Percentiles rank a stretch among this genome's conserved stretches.
phyloP scores from a whole-genome alignment of 2,113 vertebrate species.

The Loxodonta africana region DNA sequence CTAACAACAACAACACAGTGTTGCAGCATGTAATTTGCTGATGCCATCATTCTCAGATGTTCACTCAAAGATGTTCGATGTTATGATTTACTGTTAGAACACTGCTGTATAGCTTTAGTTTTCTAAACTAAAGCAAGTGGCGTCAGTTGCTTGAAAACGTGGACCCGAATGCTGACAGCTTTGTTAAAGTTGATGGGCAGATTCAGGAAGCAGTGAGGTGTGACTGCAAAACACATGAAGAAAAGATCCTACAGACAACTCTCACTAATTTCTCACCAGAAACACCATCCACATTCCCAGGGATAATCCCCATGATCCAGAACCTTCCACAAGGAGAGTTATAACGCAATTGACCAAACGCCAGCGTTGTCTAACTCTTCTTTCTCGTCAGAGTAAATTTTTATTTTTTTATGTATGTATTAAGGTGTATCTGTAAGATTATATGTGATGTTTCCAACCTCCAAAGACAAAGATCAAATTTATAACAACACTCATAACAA shows the following conservation, averaged over 20 bases:
- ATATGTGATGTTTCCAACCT: too few species aligned
- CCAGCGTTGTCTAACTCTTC: too few species aligned
- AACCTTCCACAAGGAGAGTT: not conserved
- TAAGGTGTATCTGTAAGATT: too few species aligned
- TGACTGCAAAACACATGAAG: not conserved
- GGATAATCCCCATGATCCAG: not conserved
- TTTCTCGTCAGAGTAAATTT: not conserved
- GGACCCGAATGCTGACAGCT: not conserved
- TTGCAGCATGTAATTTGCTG: not conserved
- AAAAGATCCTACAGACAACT: not conserved
- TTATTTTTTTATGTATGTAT: not conserved
- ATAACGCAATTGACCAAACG: not conserved
- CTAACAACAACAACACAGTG: too few species aligned
- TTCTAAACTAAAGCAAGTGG: not conserved
- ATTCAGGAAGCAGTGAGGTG: not conserved
- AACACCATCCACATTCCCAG: not conserved
- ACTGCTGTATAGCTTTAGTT: not conserved
- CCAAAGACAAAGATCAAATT: too few species aligned
- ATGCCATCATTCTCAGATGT: not conserved
- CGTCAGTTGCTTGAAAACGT: not conserved
- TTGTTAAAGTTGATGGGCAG: not conserved
- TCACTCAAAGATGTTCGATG: not conserved
- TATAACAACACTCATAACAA: not conserved
- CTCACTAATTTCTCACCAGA: not conserved
- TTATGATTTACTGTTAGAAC: not conserved